Evolutionary conservation across 2,113 vertebrate genomes (phyloP), one percentile per base, ranked within the genome.

Genomic region (Proterorhinus semilunaris): DNA sequence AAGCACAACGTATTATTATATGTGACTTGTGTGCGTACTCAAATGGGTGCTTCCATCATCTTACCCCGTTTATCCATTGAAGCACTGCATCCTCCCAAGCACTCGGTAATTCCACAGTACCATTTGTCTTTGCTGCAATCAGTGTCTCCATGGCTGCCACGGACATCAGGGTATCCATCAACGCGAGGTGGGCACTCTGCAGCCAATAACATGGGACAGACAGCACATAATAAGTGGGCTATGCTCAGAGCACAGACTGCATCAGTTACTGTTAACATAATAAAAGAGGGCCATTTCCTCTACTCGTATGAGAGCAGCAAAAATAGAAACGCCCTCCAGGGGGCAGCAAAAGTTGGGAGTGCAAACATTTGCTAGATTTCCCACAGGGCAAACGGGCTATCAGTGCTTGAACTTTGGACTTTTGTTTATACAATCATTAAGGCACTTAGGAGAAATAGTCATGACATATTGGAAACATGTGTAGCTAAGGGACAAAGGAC

Each of bases 141-240:
- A 95, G 85, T 48, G 92, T 94, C 85, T 96, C 94, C 62, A 93
- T 91, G 77, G 94, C 93, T 64, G 92, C 94, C 76, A 92, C 84
- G 0, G 88, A 83, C 95, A 97, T 96, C 84, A 97, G 86, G 21
- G 93, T 91, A 45, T 97, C 95, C 0, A 96, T 96, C 85, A 96
- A 75, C 21, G 94, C 93, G 61, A 96, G 86, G 87, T 97, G 96
- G 67, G 94, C 93, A 75, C 91, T 93, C 95, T 97, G 87, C 10
- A 83, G 42, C 54, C 80, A 83, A 87, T 78, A 74, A 81, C 51
- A 84, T 51, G 8, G 57, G 62, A 66, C 73, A 81, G 17, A 83
- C 72, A 44, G 74, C 36, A 12, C 50, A 62, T 1, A 50, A 84
- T 79, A 16, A 27, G 36, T 3, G 52, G 6, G 62, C 15, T 45